These are phyloP conservation scores for Troides oblongomaculatus DNA, from an alignment of 2,888 invertebrate species.

Conservation along the genomic window DNA sequence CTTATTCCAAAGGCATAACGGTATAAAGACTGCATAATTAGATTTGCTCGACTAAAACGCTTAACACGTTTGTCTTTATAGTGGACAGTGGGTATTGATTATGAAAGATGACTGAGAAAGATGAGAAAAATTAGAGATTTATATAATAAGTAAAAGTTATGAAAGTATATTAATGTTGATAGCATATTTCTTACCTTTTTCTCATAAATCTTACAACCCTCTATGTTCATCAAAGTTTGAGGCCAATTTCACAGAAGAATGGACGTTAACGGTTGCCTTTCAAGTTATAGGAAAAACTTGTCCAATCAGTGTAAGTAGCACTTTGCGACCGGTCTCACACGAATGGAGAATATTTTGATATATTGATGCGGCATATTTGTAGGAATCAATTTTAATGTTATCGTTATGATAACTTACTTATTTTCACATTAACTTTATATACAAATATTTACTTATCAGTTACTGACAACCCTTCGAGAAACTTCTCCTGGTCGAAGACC, in stretches of 20 bases:
- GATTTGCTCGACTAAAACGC: slow-evolving; percentile 29
- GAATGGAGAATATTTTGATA: slow-evolving; percentile 28
- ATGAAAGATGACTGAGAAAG: slow-evolving; percentile 7
- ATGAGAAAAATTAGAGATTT: background rate
- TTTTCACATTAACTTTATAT: no score
- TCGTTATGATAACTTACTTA: background rate
- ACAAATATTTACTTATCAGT: no score
- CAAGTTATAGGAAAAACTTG: slow-evolving; percentile 72
- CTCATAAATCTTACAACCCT: slow-evolving; percentile 11
- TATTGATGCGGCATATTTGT: slow-evolving; percentile 40
- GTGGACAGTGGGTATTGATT: slow-evolving; percentile 37
- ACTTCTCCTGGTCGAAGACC: no score
- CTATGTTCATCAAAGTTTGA: slow-evolving; percentile 25
- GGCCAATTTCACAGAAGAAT: slow-evolving; percentile 71
- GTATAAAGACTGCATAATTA: slow-evolving; percentile 4
- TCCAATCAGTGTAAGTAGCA: slow-evolving; percentile 73
- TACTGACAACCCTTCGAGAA: no score
- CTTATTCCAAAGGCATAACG: slow-evolving; percentile 22
- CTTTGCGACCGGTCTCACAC: slow-evolving; percentile 52
- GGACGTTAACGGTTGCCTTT: slow-evolving; percentile 46
- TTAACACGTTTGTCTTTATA: slow-evolving; percentile 32
- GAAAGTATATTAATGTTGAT: background rate
- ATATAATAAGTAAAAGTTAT: background rate
- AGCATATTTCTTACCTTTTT: background rate
- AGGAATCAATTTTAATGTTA: background rate